phyloP scores from a whole-genome alignment of 1,140 invertebrate species.

The Papilio helenus region DNA sequence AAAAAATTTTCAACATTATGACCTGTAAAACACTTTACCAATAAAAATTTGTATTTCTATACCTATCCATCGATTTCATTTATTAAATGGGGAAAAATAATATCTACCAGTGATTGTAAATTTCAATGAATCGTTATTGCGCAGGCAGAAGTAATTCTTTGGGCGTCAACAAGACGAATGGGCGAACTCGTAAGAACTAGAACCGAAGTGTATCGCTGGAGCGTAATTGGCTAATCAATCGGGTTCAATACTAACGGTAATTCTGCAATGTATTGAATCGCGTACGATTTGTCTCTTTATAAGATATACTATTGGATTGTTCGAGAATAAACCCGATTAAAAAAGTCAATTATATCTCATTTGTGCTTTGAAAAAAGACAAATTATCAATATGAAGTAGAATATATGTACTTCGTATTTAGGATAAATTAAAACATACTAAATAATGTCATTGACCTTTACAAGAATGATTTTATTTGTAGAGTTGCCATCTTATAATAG shows the following conservation, averaged over 20 bases:
- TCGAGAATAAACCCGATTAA: neutral
- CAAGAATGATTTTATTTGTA: neutral
- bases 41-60: too few relatives aligned
- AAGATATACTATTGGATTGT: conserved; percentile 23
- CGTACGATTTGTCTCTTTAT: conserved; percentile 48
- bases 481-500: neutral
- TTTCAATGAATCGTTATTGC: neutral
- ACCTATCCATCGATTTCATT: neutral
- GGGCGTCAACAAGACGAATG: conserved; percentile 11
- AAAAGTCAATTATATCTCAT: neutral
- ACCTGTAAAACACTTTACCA: too few relatives aligned
- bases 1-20: too few relatives aligned
- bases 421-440: neutral
- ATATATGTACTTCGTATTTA: neutral
- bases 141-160: neutral
- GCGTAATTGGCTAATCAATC: conserved; percentile 72
- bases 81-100: neutral
- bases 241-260: conserved; percentile 54
- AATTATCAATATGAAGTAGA: neutral
- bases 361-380: neutral
- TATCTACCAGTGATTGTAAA: neutral
- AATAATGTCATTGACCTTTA: neutral
- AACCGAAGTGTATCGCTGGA: conserved; percentile 50
- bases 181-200: neutral
- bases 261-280: conserved; percentile 53